Base-by-base conservation (phyloP, 2,797 vertebrate species). In the Meriones psammophilus region DNA sequence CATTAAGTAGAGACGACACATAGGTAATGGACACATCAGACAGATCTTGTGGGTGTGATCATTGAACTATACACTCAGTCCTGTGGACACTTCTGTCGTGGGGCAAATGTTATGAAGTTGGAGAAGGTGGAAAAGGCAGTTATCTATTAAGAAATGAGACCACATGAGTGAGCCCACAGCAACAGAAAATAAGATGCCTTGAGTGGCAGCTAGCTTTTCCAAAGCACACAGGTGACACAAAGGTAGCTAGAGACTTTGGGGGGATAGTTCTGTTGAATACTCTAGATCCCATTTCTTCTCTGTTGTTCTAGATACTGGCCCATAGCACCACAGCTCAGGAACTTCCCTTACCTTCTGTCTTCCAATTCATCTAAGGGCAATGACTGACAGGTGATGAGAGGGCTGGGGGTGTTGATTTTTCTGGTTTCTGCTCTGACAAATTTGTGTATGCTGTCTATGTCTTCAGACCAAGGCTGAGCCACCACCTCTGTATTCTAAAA, bases 1-100 rank as follows among this genome's bases (percentile, higher is more conserved):
- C 74, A 50, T 78, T 76, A 73, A 88, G 62, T 18, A 92, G 50
- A 81, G 15, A 96, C 74, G 69, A 79, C 39, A 46, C 62, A 79
- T 62, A 5, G 7, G 33, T 46, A 66, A 62, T 28, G 62, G 30
- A 24, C 46, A 33, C 54, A 36, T n/a, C 13, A 85, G 89, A 5
- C 13, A 87, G 8, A 69, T 87, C 93, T 89, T 73, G 15, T 58
- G 50, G 28, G 14, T 78, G 14, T 12, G 33, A 30, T 83, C 15
- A 17, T 18, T 66, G 71, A 90, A 50, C 26, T 50, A 14, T 78
- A 89, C 56, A 87, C 36, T 92, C 22, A 54, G 28, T 42, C 46
- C 56, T 71, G 6, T n/a, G 33, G 28, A 14, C 69, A 13, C 60
- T 92, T 96, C 74, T 84, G 58, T 87, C 64, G 33, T 2, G 42